Evolutionary conservation across 2,113 vertebrate species (phyloP).

Genomic region (Ia io): DNA sequence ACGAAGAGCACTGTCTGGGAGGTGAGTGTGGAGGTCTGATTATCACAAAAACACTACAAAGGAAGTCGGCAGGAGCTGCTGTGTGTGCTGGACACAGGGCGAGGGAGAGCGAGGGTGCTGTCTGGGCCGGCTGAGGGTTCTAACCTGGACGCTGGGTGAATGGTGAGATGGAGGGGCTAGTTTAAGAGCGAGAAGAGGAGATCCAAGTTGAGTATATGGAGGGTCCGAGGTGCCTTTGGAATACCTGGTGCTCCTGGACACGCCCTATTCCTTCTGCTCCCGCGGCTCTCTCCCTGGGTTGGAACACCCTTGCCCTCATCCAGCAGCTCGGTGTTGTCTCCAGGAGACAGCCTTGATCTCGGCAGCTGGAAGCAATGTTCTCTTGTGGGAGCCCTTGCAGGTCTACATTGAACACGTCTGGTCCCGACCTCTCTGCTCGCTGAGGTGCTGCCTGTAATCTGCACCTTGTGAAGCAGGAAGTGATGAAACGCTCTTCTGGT

Average conservation of each 20-base stretch:
- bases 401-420: not conserved
- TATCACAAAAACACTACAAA: not conserved
- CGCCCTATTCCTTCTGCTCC: not conserved
- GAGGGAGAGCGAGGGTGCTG: not conserved
- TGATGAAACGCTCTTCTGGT: not conserved
- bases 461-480: not conserved
- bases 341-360: not conserved
- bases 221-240: not conserved
- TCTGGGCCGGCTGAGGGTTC: not conserved
- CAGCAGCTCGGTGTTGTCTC: not conserved
- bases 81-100: not conserved
- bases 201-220: not conserved
- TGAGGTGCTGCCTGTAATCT: not conserved
- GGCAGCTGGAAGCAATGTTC: not conserved
- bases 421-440: not conserved
- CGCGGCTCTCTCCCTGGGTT: rapidly evolving
- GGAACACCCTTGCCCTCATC: not conserved
- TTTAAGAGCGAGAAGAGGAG: not conserved
- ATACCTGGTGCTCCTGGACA: rapidly evolving
- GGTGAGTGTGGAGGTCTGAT: not conserved
- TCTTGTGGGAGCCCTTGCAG: not conserved
- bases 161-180: not conserved
- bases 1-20: not conserved
- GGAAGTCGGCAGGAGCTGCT: not conserved
- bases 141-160: not conserved